These are phyloP conservation scores for Lithosia quadra DNA, from an alignment of 2,888 invertebrate genomes.

Conservation along the genomic window DNA sequence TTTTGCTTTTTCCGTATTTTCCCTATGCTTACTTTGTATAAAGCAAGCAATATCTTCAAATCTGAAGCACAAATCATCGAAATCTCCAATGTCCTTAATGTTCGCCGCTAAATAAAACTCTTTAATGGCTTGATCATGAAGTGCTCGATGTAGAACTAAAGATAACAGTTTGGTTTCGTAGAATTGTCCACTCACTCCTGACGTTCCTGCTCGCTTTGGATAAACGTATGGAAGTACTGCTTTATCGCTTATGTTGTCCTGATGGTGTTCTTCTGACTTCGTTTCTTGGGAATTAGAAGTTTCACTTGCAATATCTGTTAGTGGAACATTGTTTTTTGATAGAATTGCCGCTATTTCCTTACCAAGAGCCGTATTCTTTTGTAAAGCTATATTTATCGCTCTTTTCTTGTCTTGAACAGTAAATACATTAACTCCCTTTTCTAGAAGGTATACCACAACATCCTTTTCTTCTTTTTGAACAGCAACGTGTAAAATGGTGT, in stretches of 20 bases:
- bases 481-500: conserved; percentile 47
- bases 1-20: conserved; percentile 52
- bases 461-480: conserved; percentile 39
- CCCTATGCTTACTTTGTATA: conserved; percentile 60
- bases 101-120: conserved; percentile 57
- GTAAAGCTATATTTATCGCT: conserved; percentile 39
- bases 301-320: neutral
- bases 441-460: conserved; percentile 38
- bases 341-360: conserved; percentile 31
- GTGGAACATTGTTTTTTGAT: conserved; percentile 7
- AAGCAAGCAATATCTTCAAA: conserved; percentile 53
- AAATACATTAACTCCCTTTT: conserved; percentile 30
- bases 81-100: conserved; percentile 56
- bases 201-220: conserved; percentile 44
- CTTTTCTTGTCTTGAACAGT: conserved; percentile 32
- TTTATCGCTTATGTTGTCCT: neutral
- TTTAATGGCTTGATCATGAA: conserved; percentile 51
- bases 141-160: conserved; percentile 52
- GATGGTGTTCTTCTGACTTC: neutral
- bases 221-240: conserved; percentile 21
- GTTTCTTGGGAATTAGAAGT: neutral
- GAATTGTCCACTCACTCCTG: conserved; percentile 48
- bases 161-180: conserved; percentile 57
- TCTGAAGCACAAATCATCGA: conserved; percentile 60
- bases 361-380: conserved; percentile 29